Base-by-base conservation (phyloP, 2,888 invertebrate genomes). In the Meganola albula region DNA sequence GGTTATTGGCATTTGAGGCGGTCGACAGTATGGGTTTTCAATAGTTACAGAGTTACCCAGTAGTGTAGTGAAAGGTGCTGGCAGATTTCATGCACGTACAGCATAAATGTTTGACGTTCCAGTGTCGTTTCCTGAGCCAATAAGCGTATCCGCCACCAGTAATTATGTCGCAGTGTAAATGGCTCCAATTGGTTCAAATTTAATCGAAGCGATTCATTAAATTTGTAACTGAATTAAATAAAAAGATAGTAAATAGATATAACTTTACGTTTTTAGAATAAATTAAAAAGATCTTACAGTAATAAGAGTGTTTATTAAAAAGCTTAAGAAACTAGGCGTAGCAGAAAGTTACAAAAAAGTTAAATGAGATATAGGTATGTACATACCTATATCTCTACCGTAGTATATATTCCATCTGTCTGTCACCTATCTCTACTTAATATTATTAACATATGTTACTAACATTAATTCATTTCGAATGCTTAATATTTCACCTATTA, bases 21-120 rank as follows among this genome's bases (percentile, higher is more conserved):
- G 57, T 54, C 47, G 42, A 57, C 59, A 51, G 50, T 66, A 70
- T 64, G 57, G 61, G 60, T 68, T 74, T 69, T 70, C 73, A 72
- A 70, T 68, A 61, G 58, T 52, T 61, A 5, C 6, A 16, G 20
- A 20, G 8, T 20, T 20, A 20, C 20, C 20, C n/a, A 44, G 53
- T 58, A 63, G 56, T 54, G 34, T 47, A 57, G 70, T 70, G 73
- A 75, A 73, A 73, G 71, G 67, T 40, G 39, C 44, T 44, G 44
- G 46, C 37, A 44, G 44, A 53, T 51, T 51, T 56, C 44, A 45
- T 38, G 45, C 42, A 42, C 42, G 37, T 52, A 47, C 46, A 8
- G 21, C 24, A 20, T 38, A 27, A 41, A 40, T 45, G 46, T 45
- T 41, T 46, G 37, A 28, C 38, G 51, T 50, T 33, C 37, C 36